A percentile compares a stretch with the other conserved stretches of the same genome.
These are phyloP conservation scores for Falco peregrinus DNA, from an alignment of 2,797 vertebrate species.

Conservation along the genomic window DNA sequence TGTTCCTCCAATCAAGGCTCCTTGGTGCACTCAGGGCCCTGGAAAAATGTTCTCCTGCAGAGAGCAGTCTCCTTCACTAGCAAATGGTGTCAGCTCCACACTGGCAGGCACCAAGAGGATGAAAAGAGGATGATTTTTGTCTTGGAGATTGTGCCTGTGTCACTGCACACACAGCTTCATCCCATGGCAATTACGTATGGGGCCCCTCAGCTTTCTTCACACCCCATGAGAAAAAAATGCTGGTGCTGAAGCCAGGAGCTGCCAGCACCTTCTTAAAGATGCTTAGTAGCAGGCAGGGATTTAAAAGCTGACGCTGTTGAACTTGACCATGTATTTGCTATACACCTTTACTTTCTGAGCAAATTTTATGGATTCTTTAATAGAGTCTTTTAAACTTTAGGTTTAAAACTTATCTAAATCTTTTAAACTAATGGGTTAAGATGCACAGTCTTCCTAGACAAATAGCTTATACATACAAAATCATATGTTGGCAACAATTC, in stretches of 20 bases:
- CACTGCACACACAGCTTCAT: neutral
- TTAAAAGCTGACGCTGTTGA: neutral
- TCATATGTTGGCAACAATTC: neutral
- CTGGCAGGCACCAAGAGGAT: neutral
- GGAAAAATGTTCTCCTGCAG: neutral
- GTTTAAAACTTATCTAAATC: neutral
- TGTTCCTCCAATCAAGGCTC: neutral
- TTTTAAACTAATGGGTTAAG: neutral
- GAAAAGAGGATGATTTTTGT: neutral
- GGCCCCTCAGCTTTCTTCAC: too few relatives aligned
- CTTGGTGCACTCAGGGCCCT: neutral
- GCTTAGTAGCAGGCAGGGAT: neutral
- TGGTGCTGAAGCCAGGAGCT: neutral
- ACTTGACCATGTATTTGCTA: neutral
- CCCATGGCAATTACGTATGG: fast-evolving
- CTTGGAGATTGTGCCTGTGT: neutral
- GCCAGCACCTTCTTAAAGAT: neutral
- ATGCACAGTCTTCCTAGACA: neutral
- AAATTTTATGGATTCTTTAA: conserved; percentile 1
- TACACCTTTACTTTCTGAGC: neutral
- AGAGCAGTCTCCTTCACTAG: neutral
- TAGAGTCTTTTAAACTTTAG: neutral
- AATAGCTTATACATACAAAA: neutral
- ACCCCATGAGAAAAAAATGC: fast-evolving
- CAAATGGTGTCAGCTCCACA: neutral